Conservation (phyloP, 2,888 invertebrate species). For the Pseudolycoriella hygida region DNA sequence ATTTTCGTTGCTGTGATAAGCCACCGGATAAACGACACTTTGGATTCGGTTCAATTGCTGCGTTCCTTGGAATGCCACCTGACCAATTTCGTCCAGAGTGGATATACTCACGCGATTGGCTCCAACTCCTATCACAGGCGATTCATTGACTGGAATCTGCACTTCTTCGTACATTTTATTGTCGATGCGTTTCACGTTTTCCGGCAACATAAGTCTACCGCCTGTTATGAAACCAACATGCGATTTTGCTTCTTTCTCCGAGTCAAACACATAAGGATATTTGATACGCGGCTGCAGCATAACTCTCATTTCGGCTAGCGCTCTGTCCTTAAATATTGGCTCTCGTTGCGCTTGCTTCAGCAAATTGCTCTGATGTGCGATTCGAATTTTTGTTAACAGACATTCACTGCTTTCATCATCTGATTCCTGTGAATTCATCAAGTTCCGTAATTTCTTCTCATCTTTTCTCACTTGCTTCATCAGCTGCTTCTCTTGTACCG, state of each 20-base stretch:
- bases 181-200: slow-evolving; percentile 54
- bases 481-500: slow-evolving; percentile 62
- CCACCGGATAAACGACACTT: slow-evolving; percentile 85
- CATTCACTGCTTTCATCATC: slow-evolving; percentile 21
- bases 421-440: slow-evolving; percentile 15
- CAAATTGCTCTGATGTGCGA: slow-evolving; percentile 23
- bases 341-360: slow-evolving; percentile 21
- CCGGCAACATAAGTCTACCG: slow-evolving; percentile 60
- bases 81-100: slow-evolving; percentile 52
- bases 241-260: slow-evolving; percentile 45
- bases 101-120: slow-evolving; percentile 41
- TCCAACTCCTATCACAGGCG: slow-evolving; percentile 38
- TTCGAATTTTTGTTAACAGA: slow-evolving; percentile 22
- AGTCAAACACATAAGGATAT: slow-evolving; percentile 81
- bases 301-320: slow-evolving; percentile 15
- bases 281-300: slow-evolving; percentile 23
- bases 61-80: slow-evolving; percentile 75
- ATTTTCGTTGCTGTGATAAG: slow-evolving; percentile 93
- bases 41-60: slow-evolving; percentile 85
- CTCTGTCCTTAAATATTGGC: slow-evolving; percentile 20
- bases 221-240: slow-evolving; percentile 57
- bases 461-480: slow-evolving; percentile 64
- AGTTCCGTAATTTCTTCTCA: slow-evolving; percentile 50
- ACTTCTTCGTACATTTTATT: slow-evolving; percentile 71
- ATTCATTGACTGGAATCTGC: slow-evolving; percentile 52